Conservation (phyloP, 1,140 invertebrate genomes). For the Caenorhabditis tropicalis region DNA sequence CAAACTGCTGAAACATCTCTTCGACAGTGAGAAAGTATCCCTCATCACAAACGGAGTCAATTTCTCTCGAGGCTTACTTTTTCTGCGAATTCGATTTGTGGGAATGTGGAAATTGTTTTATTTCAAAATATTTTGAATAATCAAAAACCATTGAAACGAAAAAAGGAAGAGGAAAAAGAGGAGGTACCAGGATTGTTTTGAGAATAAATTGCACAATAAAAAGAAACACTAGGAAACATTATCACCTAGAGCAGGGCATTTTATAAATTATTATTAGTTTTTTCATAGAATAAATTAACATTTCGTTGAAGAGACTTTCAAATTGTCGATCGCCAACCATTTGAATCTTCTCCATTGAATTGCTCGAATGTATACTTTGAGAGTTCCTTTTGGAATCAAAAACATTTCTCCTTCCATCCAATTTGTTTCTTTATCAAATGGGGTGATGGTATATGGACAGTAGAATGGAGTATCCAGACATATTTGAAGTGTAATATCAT, state of each 20-base stretch:
- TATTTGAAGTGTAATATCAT: conserved; percentile 51
- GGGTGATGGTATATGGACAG: conserved; percentile 40
- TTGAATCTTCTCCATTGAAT: conserved; percentile 56
- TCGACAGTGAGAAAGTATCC: neutral
- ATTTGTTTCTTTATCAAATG: conserved; percentile 47
- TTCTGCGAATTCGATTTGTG: neutral
- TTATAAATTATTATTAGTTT: neutral
- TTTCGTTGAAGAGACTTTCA: neutral
- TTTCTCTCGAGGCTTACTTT: neutral
- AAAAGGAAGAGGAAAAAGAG: neutral
- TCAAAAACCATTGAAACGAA: neutral
- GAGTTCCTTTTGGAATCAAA: conserved; percentile 39
- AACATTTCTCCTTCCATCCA: conserved; percentile 51
- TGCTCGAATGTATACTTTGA: conserved; percentile 46
- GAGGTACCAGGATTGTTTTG: neutral
- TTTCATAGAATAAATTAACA: neutral
- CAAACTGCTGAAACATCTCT: neutral
- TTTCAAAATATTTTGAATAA: too few species aligned
- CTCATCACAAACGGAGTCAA: neutral
- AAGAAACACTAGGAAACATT: neutral
- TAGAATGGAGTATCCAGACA: conserved; percentile 48
- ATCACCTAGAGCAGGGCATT: neutral
- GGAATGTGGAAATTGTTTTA: too few species aligned
- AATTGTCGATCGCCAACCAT: conserved; percentile 54
- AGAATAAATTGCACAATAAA: neutral